Conservation (phyloP, 2,888 invertebrate species). For the Craniophora ligustri region DNA sequence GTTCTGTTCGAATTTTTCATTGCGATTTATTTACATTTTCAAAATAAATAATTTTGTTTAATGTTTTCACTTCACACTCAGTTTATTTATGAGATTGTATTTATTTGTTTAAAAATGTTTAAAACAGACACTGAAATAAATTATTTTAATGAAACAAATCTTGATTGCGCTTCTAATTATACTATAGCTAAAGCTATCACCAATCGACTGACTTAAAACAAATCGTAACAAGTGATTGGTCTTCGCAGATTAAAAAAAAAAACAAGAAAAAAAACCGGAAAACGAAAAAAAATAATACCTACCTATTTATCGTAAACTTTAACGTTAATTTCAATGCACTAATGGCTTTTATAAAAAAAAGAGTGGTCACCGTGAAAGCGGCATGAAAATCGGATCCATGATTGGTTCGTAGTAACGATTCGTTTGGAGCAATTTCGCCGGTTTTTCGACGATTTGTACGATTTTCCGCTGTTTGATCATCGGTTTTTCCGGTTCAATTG, state of each 20-base stretch:
- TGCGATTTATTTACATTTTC: constrained; percentile 12
- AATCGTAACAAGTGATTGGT: constrained; percentile 46
- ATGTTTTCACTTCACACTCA: constrained; percentile 22
- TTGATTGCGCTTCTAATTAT: constrained; percentile 49
- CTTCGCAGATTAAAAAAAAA: constrained; percentile 53
- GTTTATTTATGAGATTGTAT: background rate
- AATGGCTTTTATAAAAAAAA: constrained; percentile 77
- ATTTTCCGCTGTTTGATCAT: constrained; percentile 86
- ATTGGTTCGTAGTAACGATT: constrained; percentile 76
- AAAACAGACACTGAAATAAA: constrained; percentile 14
- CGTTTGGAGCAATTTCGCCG: constrained; percentile 81
- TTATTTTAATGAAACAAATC: constrained; percentile 12
- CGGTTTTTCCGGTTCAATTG: constrained; percentile 82
- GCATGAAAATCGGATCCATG: constrained; percentile 73
- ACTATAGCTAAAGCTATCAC: constrained; percentile 39
- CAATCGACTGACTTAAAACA: constrained; percentile 44
- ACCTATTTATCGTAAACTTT: constrained; percentile 66
- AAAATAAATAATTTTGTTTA: constrained; percentile 3
- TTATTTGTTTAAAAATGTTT: constrained; percentile 1
- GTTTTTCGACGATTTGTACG: constrained; percentile 84
- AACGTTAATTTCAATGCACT: constrained; percentile 82
- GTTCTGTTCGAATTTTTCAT: constrained; percentile 26
- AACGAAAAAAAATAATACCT: constrained; percentile 56
- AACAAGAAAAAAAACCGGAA: constrained; percentile 37
- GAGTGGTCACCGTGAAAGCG: constrained; percentile 76